Percentiles rank a stretch among this genome's conserved stretches.
Conservation (phyloP, 2,797 vertebrate genomes). For the Acanthopagrus latus region DNA sequence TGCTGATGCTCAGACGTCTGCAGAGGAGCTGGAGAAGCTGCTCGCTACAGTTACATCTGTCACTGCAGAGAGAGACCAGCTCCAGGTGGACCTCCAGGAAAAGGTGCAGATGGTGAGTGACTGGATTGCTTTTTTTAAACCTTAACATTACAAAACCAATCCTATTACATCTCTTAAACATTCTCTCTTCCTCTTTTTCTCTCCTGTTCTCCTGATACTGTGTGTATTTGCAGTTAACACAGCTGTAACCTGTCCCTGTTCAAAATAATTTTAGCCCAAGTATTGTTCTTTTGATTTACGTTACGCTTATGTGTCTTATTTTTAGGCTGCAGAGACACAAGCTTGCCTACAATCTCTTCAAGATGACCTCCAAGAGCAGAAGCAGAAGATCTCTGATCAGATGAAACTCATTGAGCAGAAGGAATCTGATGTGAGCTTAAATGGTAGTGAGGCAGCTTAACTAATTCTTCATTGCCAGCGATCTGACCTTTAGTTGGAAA, state of each 20-base stretch:
- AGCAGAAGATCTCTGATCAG: slow-evolving; percentile 24
- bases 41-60: slow-evolving; percentile 68
- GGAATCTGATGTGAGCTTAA: slow-evolving; percentile 36
- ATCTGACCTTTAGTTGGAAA: background rate
- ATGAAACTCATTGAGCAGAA: slow-evolving; percentile 18
- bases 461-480: background rate
- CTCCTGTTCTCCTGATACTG: no score
- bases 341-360: slow-evolving; percentile 38
- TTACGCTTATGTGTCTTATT: background rate
- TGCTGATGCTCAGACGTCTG: background rate
- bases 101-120: slow-evolving; percentile 75
- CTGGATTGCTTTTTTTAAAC: background rate
- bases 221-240: background rate
- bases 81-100: slow-evolving; percentile 75
- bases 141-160: background rate
- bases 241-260: background rate
- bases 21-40: slow-evolving; percentile 61
- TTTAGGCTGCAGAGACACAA: slow-evolving; percentile 41
- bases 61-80: slow-evolving; percentile 81
- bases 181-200: no score
- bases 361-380: slow-evolving; percentile 39
- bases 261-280: background rate
- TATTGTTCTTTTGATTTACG: background rate
- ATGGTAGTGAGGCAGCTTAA: no score
- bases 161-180: no score